phyloP scores from a whole-genome alignment of 2,113 vertebrate species.

The Perca fluviatilis region DNA sequence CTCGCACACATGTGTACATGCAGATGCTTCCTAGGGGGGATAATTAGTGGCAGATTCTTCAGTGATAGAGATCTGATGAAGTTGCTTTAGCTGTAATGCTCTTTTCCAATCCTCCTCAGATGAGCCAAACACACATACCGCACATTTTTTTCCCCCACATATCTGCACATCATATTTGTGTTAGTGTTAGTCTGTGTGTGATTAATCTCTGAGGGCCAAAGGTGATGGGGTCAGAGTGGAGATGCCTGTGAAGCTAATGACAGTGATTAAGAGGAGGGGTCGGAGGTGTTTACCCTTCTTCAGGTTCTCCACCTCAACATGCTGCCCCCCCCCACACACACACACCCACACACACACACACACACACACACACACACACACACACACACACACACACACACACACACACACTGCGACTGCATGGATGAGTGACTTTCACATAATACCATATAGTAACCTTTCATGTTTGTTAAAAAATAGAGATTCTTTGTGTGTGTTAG shows the following conservation, averaged over 20 bases:
- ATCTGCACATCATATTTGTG: background rate
- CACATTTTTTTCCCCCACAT: background rate
- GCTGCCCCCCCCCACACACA: constrained; percentile 21
- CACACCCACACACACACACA: too few relatives aligned
- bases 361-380: too few relatives aligned
- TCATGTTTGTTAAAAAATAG: background rate
- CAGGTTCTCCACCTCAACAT: constrained; percentile 37
- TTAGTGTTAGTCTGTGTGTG: background rate
- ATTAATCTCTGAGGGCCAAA: constrained; percentile 65
- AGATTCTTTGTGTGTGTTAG: background rate
- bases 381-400: too few relatives aligned
- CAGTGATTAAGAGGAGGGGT: constrained; percentile 61
- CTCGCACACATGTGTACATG: background rate
- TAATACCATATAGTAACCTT: background rate
- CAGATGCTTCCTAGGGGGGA: constrained; percentile 8
- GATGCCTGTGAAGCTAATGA: constrained; percentile 65
- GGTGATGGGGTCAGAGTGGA: constrained; percentile 61
- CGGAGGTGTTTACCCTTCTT: constrained; percentile 65
- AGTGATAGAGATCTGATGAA: constrained; percentile 26
- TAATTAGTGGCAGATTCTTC: constrained; percentile 34
- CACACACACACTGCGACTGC: background rate
- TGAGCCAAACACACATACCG: background rate
- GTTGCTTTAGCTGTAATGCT: constrained; percentile 12
- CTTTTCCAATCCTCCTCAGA: constrained; percentile 29
- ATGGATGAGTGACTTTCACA: background rate